A percentile compares a stretch with the other conserved stretches of the same genome.
Conservation (phyloP, 2,113 vertebrate species). For the Ochotona princeps region DNA sequence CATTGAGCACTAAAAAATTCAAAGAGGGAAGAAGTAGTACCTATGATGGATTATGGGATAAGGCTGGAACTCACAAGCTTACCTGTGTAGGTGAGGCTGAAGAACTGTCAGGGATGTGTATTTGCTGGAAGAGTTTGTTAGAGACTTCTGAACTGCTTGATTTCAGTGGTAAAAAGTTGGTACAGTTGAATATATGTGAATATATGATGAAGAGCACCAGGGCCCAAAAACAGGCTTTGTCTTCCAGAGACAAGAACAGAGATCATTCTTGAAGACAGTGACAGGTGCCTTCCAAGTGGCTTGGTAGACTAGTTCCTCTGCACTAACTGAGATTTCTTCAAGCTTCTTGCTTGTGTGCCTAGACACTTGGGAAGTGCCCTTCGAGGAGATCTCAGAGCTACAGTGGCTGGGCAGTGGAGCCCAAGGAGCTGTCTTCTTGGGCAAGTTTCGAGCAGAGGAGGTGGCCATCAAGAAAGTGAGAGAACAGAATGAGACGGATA, state of each 20-base stretch:
- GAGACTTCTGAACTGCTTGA: constrained; percentile 1
- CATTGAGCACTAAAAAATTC: constrained; percentile 17
- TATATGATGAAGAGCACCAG: neutral
- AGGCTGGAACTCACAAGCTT: neutral
- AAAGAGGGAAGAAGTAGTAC: neutral
- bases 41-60: neutral
- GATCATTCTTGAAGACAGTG: neutral
- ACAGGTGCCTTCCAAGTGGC: neutral
- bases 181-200: neutral
- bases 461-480: constrained; percentile 99
- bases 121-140: neutral
- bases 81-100: neutral
- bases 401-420: constrained; percentile 99
- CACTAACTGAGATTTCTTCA: neutral
- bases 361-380: constrained; percentile 99
- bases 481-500: constrained; percentile 98
- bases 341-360: neutral
- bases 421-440: constrained; percentile 97
- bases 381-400: constrained; percentile 98
- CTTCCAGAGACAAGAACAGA: neutral
- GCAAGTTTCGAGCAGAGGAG: constrained; percentile 96
- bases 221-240: neutral
- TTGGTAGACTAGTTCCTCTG: neutral
- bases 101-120: neutral
- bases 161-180: constrained; percentile 42